These are phyloP conservation scores for Hirundo rustica DNA, from an alignment of 2,797 vertebrate species.

Conservation along the genomic window DNA sequence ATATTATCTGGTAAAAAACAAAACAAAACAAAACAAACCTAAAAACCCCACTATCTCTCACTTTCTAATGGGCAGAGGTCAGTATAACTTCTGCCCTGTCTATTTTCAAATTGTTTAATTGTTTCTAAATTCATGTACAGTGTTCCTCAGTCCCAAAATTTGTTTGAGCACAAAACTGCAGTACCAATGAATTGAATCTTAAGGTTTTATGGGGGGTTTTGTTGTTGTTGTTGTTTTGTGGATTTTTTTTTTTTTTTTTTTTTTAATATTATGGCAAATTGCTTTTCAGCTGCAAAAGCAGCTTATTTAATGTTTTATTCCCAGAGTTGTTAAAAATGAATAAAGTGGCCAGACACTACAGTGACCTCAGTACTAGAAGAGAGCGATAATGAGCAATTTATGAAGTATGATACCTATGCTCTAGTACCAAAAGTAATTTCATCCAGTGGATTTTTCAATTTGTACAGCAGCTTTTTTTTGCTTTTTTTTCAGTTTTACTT, in stretches of 20 bases:
- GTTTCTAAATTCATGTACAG: not conserved
- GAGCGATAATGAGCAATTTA: slow-evolving; percentile 35
- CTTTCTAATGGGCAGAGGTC: not conserved
- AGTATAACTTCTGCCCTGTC: not conserved
- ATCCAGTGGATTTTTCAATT: slow-evolving; percentile 10
- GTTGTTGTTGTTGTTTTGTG: too few species aligned
- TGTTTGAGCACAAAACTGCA: not conserved
- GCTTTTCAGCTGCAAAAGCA: not conserved
- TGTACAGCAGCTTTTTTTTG: not conserved
- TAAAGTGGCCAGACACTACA: not conserved
- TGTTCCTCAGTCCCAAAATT: not conserved
- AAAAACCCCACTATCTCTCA: not conserved
- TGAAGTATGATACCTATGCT: not conserved
- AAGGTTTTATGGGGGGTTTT: too few species aligned
- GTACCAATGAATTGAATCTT: not conserved
- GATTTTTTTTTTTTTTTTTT: not conserved
- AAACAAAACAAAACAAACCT: not conserved
- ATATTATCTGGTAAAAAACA: not conserved
- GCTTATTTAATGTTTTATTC: not conserved
- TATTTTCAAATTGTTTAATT: slow-evolving; percentile 27
- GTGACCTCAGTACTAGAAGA: slow-evolving; percentile 7
- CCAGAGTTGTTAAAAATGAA: not conserved
- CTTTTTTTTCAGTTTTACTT: slow-evolving; percentile 23
- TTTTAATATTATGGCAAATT: not conserved
- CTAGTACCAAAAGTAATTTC: not conserved